phyloP scores from a whole-genome alignment of 2,888 invertebrate species.

The Galerucella pusilla region DNA sequence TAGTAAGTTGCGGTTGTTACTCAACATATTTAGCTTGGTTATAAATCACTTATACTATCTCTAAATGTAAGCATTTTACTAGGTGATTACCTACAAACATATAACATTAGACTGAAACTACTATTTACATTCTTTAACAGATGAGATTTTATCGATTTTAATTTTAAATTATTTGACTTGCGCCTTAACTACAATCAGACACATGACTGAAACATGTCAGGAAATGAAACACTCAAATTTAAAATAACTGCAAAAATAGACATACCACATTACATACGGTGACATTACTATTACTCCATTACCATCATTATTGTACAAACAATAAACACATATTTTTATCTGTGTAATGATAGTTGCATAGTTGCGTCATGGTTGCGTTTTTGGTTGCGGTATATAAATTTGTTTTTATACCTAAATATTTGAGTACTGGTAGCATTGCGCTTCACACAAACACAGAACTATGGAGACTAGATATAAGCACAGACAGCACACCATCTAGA shows the following conservation, averaged over 20 bases:
- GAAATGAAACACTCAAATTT: neutral
- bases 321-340: too few species aligned
- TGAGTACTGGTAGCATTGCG: neutral
- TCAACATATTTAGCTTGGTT: slow-evolving; percentile 63
- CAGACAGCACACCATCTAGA: too few species aligned
- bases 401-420: neutral
- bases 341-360: neutral
- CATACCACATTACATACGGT: too few species aligned
- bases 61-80: slow-evolving; percentile 53
- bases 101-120: slow-evolving; percentile 12
- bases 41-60: slow-evolving; percentile 49
- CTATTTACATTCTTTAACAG: slow-evolving; percentile 28
- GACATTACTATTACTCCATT: neutral
- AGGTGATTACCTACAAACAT: slow-evolving; percentile 25
- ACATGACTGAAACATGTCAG: neutral
- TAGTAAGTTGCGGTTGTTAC: slow-evolving; percentile 70
- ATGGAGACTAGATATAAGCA: too few species aligned
- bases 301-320: too few species aligned
- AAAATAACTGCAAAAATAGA: neutral
- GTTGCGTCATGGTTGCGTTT: neutral
- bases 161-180: slow-evolving; percentile 21
- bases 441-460: neutral
- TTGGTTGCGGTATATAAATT: neutral
- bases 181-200: slow-evolving; percentile 12
- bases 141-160: slow-evolving; percentile 32